A percentile compares a stretch with the other conserved stretches of the same genome.
Conservation (phyloP, 2,888 invertebrate species). For the Eilema caniola region DNA sequence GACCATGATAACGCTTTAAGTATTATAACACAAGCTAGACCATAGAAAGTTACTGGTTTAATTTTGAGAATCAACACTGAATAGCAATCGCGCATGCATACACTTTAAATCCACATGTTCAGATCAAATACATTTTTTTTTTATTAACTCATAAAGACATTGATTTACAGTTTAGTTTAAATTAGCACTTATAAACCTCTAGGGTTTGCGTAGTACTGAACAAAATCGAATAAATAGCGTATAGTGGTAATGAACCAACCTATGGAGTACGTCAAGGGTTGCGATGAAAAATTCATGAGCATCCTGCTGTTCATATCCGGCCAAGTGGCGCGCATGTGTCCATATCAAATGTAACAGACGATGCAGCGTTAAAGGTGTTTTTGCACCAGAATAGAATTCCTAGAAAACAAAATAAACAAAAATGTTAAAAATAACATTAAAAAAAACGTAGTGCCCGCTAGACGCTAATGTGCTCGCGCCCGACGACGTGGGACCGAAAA, state of each 20-base stretch:
- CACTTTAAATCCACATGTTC: neutral
- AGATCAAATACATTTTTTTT: no score
- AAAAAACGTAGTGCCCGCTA: no score
- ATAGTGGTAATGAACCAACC: conserved; percentile 64
- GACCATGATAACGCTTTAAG: no score
- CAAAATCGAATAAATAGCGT: no score
- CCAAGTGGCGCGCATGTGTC: conserved; percentile 98
- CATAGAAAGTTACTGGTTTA: no score
- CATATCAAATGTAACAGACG: conserved; percentile 97
- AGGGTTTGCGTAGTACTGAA: no score
- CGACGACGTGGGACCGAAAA: no score
- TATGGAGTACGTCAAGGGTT: conserved; percentile 96
- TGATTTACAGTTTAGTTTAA: no score
- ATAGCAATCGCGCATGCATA: neutral
- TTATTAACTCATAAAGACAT: no score
- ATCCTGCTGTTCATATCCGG: conserved; percentile 99
- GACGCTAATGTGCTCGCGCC: no score
- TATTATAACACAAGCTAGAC: no score
- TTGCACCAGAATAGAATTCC: conserved; percentile 97
- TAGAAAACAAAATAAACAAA: conserved; percentile 57
- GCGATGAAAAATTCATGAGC: conserved; percentile 99
- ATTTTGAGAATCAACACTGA: neutral
- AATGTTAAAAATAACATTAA: conserved; percentile 18
- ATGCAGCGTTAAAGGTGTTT: conserved; percentile 95
- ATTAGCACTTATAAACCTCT: no score